phyloP scores from a whole-genome alignment of 2,888 invertebrate genomes.

The Thalpophila matura region DNA sequence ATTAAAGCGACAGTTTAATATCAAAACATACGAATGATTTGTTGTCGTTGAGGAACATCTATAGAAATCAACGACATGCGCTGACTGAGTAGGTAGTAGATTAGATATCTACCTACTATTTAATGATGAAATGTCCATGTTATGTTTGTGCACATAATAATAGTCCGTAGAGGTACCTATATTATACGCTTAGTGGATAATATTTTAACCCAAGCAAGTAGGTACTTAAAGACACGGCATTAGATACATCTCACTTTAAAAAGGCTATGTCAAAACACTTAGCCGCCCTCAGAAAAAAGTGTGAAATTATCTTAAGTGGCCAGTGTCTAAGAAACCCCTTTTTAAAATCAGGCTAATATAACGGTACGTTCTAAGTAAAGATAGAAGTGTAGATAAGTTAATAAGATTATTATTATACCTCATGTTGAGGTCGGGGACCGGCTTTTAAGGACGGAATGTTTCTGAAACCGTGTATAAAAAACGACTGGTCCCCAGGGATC shows the following conservation, averaged over 20 bases:
- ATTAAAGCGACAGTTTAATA: neutral
- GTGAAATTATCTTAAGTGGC: constrained; percentile 89
- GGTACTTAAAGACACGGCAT: constrained; percentile 6
- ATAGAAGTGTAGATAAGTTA: constrained; percentile 89
- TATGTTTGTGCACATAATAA: constrained; percentile 28
- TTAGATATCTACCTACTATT: neutral
- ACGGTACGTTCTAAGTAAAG: constrained; percentile 89
- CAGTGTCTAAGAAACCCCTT: constrained; percentile 81
- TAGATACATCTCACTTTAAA: constrained; percentile 64
- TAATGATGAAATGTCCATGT: constrained; percentile 11
- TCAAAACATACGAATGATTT: neutral
- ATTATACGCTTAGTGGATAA: constrained; percentile 12
- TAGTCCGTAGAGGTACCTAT: too few species aligned
- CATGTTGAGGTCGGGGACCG: constrained; percentile 86
- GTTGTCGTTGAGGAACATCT: neutral
- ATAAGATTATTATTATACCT: constrained; percentile 90
- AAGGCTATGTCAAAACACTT: constrained; percentile 82
- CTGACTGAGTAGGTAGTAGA: neutral
- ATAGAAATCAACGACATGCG: constrained; percentile 1
- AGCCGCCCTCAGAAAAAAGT: constrained; percentile 81
- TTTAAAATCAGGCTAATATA: constrained; percentile 86
- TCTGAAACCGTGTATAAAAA: constrained; percentile 89
- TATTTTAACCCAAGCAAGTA: constrained; percentile 18
- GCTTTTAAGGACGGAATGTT: constrained; percentile 88
- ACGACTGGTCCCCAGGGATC: constrained; percentile 85